Percentiles rank a stretch among this genome's conserved stretches.
phyloP scores from a whole-genome alignment of 2,113 vertebrate species.

The Thinocorus orbignyianus region DNA sequence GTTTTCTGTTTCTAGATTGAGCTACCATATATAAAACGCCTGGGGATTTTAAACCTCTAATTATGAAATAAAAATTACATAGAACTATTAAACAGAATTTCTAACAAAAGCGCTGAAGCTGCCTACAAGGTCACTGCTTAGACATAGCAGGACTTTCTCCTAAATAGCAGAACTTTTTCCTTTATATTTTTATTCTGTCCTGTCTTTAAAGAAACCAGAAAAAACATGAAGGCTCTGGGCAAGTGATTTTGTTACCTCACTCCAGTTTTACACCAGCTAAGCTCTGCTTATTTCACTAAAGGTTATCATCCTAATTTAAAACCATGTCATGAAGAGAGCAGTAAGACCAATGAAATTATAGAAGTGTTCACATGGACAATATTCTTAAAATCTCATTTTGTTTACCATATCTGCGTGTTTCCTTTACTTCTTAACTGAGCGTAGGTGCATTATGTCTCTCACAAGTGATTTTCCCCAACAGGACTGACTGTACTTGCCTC shows the following conservation, averaged over 20 bases:
- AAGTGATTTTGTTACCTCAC: background rate
- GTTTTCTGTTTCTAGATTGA: background rate
- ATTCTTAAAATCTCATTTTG: background rate
- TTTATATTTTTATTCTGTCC: background rate
- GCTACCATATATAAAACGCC: background rate
- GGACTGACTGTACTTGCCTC: background rate
- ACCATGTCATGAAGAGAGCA: background rate
- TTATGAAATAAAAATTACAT: background rate
- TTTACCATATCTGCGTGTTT: background rate
- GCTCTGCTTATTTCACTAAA: background rate
- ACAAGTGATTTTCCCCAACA: background rate
- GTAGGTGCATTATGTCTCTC: background rate
- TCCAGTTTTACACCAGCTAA: background rate
- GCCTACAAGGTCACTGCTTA: background rate
- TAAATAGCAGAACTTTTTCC: background rate
- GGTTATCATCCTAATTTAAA: background rate
- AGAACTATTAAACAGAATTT: background rate
- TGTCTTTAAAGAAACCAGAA: background rate
- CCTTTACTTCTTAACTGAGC: background rate
- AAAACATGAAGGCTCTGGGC: background rate
- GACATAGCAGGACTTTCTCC: background rate
- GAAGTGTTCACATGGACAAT: background rate
- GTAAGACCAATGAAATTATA: background rate
- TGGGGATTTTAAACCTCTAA: background rate
- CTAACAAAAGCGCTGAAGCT: background rate